phyloP scores from a whole-genome alignment of 2,888 invertebrate genomes.

The Candidula unifasciata region DNA sequence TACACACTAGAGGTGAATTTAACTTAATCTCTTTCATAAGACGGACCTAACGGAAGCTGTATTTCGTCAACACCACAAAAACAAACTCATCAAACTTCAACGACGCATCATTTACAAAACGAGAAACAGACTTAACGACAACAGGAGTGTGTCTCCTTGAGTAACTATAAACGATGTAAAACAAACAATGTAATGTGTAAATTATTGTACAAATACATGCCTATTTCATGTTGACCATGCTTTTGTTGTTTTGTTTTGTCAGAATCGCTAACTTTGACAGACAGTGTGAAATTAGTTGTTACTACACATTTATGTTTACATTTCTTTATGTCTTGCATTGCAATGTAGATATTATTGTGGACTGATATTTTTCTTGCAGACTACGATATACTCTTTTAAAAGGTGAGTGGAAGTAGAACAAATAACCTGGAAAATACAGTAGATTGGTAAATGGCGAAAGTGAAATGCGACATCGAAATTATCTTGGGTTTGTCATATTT shows the following conservation, averaged over 20 bases:
- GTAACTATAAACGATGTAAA: not conserved
- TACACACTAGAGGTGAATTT: too few relatives aligned
- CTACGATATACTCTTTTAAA: not conserved
- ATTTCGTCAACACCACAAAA: too few relatives aligned
- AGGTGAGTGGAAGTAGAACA: too few relatives aligned
- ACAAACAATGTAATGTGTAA: too few relatives aligned
- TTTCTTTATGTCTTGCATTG: not conserved
- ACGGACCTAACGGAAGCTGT: too few relatives aligned
- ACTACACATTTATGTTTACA: not conserved
- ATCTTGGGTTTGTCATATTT: too few relatives aligned
- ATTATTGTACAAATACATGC: not conserved
- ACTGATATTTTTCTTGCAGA: constrained; percentile 26
- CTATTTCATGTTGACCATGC: not conserved
- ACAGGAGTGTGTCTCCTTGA: too few relatives aligned
- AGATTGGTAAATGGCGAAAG: not conserved
- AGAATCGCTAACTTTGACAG: not conserved
- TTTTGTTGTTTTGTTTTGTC: not conserved
- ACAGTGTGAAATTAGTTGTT: not conserved
- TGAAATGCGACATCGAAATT: not conserved
- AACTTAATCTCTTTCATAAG: too few relatives aligned
- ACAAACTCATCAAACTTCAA: too few relatives aligned
- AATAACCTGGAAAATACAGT: too few relatives aligned
- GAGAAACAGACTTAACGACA: too few relatives aligned
- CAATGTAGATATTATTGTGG: constrained; percentile 36
- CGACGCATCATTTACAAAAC: too few relatives aligned